phyloP scores from a whole-genome alignment of 2,888 invertebrate genomes.

The Rugalucina vietnamica region DNA sequence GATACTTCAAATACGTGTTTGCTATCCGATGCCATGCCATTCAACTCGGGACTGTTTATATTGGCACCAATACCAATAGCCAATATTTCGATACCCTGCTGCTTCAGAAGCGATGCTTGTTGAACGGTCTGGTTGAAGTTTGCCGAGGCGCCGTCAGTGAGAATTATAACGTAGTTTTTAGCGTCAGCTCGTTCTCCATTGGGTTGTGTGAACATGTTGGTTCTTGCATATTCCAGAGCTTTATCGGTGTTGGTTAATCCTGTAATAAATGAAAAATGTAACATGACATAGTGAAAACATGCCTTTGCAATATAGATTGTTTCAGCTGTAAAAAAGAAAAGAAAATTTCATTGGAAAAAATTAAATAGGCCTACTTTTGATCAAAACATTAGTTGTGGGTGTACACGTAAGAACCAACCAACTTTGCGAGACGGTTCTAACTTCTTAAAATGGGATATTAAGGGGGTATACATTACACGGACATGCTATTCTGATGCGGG shows the following conservation, averaged over 20 bases:
- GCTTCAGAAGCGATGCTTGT: constrained; percentile 58
- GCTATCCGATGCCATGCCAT: constrained; percentile 57
- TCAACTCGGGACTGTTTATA: constrained; percentile 62
- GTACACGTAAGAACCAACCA: too few relatives aligned
- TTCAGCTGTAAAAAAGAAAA: too few relatives aligned
- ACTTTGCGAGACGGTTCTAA: too few relatives aligned
- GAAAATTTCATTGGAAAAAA: too few relatives aligned
- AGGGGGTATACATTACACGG: too few relatives aligned
- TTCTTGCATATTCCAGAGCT: constrained; percentile 58
- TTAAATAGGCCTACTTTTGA: too few relatives aligned
- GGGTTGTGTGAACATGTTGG: constrained; percentile 52
- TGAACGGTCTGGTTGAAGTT: constrained; percentile 50
- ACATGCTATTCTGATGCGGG: too few relatives aligned
- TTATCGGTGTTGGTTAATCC: constrained; percentile 65
- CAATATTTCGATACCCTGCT: constrained; percentile 53
- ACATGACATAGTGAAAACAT: too few relatives aligned
- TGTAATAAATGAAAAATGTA: neutral
- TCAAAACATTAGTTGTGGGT: too few relatives aligned
- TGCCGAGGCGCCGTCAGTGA: constrained; percentile 66
- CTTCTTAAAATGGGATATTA: too few relatives aligned
- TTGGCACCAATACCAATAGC: constrained; percentile 67
- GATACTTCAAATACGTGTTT: constrained; percentile 52
- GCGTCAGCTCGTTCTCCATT: constrained; percentile 59
- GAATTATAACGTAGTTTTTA: constrained; percentile 60
- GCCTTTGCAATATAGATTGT: too few relatives aligned